Conservation (phyloP, 2,113 vertebrate genomes). For the Leiothrix lutea region DNA sequence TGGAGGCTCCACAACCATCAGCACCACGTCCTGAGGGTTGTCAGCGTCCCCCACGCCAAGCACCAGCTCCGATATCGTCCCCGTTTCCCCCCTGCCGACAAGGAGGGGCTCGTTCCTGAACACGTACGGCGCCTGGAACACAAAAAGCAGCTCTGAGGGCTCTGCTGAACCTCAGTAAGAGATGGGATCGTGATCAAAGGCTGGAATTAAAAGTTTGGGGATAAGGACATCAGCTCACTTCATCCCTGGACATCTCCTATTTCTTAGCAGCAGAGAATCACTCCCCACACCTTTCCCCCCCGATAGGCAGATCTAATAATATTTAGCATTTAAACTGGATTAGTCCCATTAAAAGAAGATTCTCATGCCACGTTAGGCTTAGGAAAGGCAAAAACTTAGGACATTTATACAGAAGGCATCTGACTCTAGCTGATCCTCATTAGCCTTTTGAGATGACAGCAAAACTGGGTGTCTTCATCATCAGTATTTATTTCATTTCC, state of each 20-base stretch:
- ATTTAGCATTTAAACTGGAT: not conserved
- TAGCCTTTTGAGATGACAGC: not conserved
- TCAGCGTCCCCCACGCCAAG: slow-evolving; percentile 86
- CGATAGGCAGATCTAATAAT: not conserved
- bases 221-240: not conserved
- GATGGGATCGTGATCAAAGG: not conserved
- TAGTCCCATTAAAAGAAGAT: not conserved
- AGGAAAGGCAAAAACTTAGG: not conserved
- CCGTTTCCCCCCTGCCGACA: slow-evolving; percentile 69
- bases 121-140: slow-evolving; percentile 82
- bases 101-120: slow-evolving; percentile 77
- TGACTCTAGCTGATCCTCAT: not conserved
- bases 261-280: not conserved
- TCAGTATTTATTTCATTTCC: not conserved
- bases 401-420: not conserved
- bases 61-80: slow-evolving; percentile 73
- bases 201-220: not conserved
- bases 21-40: slow-evolving; percentile 85
- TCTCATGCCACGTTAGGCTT: not conserved
- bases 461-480: not conserved
- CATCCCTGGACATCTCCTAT: not conserved
- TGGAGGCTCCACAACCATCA: slow-evolving; percentile 83
- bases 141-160: not conserved
- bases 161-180: not conserved
- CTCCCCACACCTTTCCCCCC: not conserved